Percentiles rank a stretch among this genome's conserved stretches.
phyloP scores from a whole-genome alignment of 2,797 vertebrate genomes.

The Amazona ochrocephala region DNA sequence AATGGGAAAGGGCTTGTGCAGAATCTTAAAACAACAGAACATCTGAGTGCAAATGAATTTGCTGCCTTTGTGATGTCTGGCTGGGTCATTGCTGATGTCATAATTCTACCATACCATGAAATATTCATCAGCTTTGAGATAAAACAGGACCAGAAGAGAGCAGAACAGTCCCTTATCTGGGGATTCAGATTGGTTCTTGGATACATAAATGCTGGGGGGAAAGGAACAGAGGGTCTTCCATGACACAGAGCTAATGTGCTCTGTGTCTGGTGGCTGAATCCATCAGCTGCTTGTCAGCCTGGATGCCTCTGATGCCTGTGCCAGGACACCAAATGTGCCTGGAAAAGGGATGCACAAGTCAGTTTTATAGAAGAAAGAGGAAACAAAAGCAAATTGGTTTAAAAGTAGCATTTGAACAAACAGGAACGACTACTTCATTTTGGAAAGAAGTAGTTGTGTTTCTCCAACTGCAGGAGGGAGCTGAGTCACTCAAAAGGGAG shows the following conservation, averaged over 20 bases:
- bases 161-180: neutral
- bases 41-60: neutral
- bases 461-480: neutral
- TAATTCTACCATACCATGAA: neutral
- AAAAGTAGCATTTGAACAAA: neutral
- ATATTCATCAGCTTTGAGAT: neutral
- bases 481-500: neutral
- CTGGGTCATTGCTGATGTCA: neutral
- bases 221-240: neutral
- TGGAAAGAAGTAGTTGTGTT: neutral
- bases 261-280: neutral
- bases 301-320: neutral
- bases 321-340: rapidly evolving
- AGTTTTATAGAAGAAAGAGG: neutral
- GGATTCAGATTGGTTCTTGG: neutral
- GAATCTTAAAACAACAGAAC: neutral
- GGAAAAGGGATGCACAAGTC: neutral
- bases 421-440: neutral
- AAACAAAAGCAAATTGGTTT: neutral
- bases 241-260: rapidly evolving
- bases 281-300: neutral
- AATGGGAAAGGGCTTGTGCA: neutral
- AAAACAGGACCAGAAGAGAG: neutral
- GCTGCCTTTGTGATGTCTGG: neutral
- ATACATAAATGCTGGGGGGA: neutral